Conservation (phyloP, 2,113 vertebrate genomes). For the Callaeas wilsoni region DNA sequence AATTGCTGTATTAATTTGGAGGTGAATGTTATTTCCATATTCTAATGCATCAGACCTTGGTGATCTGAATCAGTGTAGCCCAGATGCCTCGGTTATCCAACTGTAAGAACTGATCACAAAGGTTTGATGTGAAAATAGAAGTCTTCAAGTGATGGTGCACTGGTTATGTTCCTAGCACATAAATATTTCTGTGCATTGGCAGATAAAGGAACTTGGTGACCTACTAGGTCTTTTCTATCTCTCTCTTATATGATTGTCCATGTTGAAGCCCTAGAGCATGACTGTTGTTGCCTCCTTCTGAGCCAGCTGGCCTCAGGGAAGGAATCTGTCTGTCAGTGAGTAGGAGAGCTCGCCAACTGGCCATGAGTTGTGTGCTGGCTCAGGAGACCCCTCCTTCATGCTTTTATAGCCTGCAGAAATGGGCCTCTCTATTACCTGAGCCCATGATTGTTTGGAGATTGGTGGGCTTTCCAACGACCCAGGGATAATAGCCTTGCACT, state of each 20-base stretch:
- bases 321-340: constrained; percentile 25
- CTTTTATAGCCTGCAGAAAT: constrained; percentile 23
- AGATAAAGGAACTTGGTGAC: constrained; percentile 23
- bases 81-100: neutral
- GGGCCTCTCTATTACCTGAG: neutral
- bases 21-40: neutral
- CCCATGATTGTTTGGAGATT: constrained; percentile 10
- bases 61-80: neutral
- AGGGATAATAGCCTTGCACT: constrained; percentile 31
- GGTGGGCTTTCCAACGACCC: neutral
- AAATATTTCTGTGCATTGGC: constrained; percentile 1
- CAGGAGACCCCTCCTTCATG: constrained; percentile 12
- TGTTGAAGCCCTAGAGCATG: constrained; percentile 13
- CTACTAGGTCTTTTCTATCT: constrained; percentile 13
- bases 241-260: neutral
- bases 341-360: neutral
- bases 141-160: neutral
- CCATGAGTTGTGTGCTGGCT: constrained; percentile 44
- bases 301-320: constrained; percentile 38
- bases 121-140: neutral
- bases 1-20: neutral
- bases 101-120: neutral
- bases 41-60: neutral
- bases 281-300: neutral
- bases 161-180: neutral